Conservation (phyloP, 2,888 invertebrate genomes). For the Linnaemya tessellans region DNA sequence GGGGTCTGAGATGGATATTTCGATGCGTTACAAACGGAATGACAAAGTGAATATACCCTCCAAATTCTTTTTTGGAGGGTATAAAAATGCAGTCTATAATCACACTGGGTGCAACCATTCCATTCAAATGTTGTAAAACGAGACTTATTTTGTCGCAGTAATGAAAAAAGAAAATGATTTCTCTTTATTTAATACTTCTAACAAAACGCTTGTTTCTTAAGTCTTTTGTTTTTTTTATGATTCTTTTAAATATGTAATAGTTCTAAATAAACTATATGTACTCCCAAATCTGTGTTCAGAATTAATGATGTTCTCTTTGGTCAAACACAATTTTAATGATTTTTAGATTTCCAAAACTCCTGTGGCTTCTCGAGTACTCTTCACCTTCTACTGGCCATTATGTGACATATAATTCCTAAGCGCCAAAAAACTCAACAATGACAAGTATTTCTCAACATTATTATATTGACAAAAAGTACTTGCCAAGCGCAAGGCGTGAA, state of each 20-base stretch:
- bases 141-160: too few relatives aligned
- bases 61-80: too few relatives aligned
- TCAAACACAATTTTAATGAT: conserved; percentile 62
- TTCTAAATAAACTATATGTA: conserved; percentile 7
- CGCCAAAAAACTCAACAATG: conserved; percentile 48
- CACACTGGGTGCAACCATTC: too few relatives aligned
- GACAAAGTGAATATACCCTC: too few relatives aligned
- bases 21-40: too few relatives aligned
- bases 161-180: background rate
- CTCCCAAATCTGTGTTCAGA: background rate
- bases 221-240: conserved; percentile 28
- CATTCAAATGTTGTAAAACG: too few relatives aligned
- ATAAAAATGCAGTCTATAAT: too few relatives aligned
- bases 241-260: conserved; percentile 8
- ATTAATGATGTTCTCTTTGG: conserved; percentile 7
- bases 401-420: conserved; percentile 43
- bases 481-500: conserved; percentile 53
- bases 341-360: conserved; percentile 33
- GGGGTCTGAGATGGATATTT: too few relatives aligned
- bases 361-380: conserved; percentile 35
- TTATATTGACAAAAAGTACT: background rate
- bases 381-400: conserved; percentile 31
- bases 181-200: background rate
- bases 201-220: background rate
- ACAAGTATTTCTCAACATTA: background rate